Evolutionary conservation across 1,140 invertebrate species (phyloP).

Genomic region (Caenorhabditis briggsae): DNA sequence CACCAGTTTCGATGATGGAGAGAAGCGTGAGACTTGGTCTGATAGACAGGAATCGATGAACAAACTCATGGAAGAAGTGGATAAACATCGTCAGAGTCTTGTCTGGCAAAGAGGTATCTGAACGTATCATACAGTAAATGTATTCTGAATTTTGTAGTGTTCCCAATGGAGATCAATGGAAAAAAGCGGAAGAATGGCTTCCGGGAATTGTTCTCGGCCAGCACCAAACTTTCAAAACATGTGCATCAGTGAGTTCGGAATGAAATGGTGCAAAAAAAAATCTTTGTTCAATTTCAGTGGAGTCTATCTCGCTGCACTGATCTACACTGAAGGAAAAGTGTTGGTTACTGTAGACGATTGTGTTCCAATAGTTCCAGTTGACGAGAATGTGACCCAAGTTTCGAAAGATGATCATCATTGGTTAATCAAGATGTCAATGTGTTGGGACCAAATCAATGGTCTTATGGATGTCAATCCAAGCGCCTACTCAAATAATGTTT

Average conservation of each 20-base stretch:
- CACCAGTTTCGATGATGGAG: conserved; percentile 61
- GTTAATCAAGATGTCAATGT: conserved; percentile 94
- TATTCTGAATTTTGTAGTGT: conserved; percentile 40
- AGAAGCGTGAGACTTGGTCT: conserved; percentile 71
- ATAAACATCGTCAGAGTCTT: conserved; percentile 81
- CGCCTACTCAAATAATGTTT: conserved; percentile 84
- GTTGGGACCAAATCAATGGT: conserved; percentile 86
- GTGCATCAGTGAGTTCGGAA: conserved; percentile 83
- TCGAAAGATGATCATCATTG: conserved; percentile 98
- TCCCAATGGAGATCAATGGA: conserved; percentile 59
- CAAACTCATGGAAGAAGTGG: conserved; percentile 88
- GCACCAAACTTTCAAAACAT: conserved; percentile 94
- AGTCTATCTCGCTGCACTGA: conserved; percentile 89
- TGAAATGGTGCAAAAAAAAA: neutral
- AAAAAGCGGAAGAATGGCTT: conserved; percentile 87
- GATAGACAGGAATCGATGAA: conserved; percentile 83
- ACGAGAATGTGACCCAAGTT: conserved; percentile 82
- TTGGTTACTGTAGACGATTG: conserved; percentile 95
- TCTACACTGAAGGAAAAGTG: conserved; percentile 94
- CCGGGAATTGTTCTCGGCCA: conserved; percentile 91
- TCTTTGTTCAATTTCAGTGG: conserved; percentile 82
- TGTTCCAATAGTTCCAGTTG: conserved; percentile 83
- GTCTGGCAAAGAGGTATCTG: conserved; percentile 76
- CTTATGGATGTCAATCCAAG: conserved; percentile 90
- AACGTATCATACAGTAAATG: conserved; percentile 73